phyloP scores from a whole-genome alignment of 2,113 vertebrate species.

The Lepus timidus region DNA sequence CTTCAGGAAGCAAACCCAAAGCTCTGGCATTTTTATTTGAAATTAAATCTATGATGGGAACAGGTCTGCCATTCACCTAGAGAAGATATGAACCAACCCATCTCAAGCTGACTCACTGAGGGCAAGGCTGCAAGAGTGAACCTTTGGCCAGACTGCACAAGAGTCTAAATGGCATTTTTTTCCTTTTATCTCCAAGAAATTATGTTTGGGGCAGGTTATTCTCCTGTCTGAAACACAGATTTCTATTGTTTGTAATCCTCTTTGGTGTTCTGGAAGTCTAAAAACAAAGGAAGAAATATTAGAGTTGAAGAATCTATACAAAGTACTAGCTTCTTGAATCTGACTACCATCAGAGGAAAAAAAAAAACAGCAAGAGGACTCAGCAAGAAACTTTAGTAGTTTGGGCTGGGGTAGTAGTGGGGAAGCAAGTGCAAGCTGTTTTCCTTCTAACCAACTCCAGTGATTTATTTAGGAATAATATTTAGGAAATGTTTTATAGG shows the following conservation, averaged over 20 bases:
- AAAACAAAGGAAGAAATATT: conserved; percentile 78
- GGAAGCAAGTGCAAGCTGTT: not conserved
- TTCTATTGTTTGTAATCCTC: conserved; percentile 72
- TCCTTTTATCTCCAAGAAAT: conserved; percentile 19
- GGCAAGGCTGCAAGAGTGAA: not conserved
- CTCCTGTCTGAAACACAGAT: conserved; percentile 71
- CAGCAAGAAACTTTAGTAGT: not conserved
- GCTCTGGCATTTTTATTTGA: conserved; percentile 60
- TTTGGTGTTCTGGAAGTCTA: conserved; percentile 68
- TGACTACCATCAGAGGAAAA: conserved; percentile 8
- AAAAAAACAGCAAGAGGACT: conserved; percentile 58
- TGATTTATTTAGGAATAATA: conserved; percentile 1
- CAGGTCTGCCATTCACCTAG: conserved; percentile 50
- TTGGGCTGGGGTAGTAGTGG: not conserved
- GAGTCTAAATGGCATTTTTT: conserved; percentile 52
- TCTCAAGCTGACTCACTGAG: not conserved
- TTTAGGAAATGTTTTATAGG: not conserved
- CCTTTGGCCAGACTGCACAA: not conserved
- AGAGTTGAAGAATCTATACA: conserved; percentile 49
- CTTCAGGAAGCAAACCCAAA: conserved; percentile 76
- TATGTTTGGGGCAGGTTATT: conserved; percentile 61
- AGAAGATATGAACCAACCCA: conserved; percentile 34
- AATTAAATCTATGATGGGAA: conserved; percentile 72
- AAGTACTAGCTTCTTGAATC: not conserved
- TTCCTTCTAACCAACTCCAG: conserved; percentile 27